These are phyloP conservation scores for Gyps fulvus DNA, from an alignment of 2,113 vertebrate genomes.

Conservation along the genomic window DNA sequence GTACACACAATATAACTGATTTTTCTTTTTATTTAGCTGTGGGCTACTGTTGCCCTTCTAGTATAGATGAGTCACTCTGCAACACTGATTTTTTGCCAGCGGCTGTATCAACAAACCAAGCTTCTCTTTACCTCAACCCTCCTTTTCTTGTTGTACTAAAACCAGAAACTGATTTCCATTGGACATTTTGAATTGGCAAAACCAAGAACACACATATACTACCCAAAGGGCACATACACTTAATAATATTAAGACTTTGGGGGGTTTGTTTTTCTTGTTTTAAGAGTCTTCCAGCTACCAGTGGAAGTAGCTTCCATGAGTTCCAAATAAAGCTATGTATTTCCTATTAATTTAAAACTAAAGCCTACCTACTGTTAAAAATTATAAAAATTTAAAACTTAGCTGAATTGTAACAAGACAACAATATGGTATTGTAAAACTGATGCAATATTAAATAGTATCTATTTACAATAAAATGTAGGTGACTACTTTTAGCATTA, in stretches of 20 bases:
- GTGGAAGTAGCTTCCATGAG: background rate
- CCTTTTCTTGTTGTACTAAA: constrained; percentile 66
- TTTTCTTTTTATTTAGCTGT: constrained; percentile 63
- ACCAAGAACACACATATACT: background rate
- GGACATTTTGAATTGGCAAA: background rate
- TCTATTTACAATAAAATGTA: background rate
- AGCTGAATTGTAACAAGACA: background rate
- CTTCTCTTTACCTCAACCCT: constrained; percentile 70
- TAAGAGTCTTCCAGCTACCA: background rate
- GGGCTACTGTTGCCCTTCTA: constrained; percentile 75
- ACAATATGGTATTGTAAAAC: background rate
- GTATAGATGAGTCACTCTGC: constrained; percentile 75
- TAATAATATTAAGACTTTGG: background rate
- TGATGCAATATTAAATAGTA: background rate
- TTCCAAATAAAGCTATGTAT: background rate
- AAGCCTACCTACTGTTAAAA: background rate
- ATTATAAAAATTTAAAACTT: background rate
- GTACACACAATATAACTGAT: background rate
- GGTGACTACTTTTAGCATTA: background rate
- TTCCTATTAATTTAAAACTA: background rate
- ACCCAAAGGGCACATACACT: background rate
- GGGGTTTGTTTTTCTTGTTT: background rate
- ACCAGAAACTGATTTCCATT: background rate
- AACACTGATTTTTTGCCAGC: constrained; percentile 69
- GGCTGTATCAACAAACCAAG: constrained; percentile 73